Evolutionary conservation across 2,888 invertebrate genomes (phyloP).

Genomic region (Mamestra brassicae): DNA sequence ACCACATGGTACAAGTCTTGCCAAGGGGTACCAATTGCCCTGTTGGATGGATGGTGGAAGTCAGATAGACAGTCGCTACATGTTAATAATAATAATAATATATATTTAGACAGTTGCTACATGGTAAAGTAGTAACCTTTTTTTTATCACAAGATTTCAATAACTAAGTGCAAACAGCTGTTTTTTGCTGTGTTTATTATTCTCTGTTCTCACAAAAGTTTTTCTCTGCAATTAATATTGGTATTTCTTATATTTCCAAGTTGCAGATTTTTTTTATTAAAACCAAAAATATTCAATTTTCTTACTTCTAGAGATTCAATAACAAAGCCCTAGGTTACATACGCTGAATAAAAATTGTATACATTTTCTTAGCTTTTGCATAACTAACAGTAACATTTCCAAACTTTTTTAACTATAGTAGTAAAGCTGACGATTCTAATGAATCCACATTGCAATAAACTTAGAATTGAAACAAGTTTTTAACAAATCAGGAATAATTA

Average conservation of each 20-base stretch:
- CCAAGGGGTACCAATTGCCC: no score
- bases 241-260: neutral
- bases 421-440: neutral
- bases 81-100: no score
- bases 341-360: neutral
- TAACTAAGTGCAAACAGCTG: neutral
- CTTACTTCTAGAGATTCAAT: no score
- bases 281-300: neutral
- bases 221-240: no score
- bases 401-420: neutral
- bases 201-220: no score
- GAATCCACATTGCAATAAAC: neutral
- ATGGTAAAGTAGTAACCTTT: no score
- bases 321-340: no score
- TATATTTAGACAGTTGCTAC: no score
- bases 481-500: constrained; percentile 20
- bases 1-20: no score
- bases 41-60: no score
- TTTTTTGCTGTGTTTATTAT: neutral
- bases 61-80: no score
- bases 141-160: neutral
- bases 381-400: neutral
- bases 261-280: neutral
- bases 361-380: neutral
- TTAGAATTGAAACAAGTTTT: constrained; percentile 15